These are phyloP conservation scores for Felis catus DNA, from an alignment of 2,113 vertebrate genomes.

Conservation along the genomic window DNA sequence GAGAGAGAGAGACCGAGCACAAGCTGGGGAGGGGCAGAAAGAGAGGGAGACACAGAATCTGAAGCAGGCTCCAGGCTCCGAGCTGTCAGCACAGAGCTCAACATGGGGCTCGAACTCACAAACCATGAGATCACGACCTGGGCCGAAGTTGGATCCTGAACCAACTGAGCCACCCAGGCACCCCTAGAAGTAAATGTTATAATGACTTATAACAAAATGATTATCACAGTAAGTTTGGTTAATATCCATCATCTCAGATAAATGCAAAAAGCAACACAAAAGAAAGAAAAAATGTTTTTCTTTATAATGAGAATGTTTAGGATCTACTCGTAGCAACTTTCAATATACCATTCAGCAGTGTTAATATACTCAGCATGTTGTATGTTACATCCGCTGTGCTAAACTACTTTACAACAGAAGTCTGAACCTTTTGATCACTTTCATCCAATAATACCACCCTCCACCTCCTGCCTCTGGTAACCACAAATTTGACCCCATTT, in stretches of 20 bases:
- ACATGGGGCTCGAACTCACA: too few species aligned
- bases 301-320: neutral
- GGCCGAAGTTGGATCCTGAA: neutral
- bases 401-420: neutral
- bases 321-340: neutral
- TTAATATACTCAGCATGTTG: neutral
- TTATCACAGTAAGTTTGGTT: neutral
- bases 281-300: neutral
- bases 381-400: neutral
- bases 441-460: neutral
- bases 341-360: neutral
- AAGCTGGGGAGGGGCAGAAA: too few species aligned
- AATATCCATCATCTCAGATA: neutral
- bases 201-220: neutral
- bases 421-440: neutral
- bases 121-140: too few species aligned
- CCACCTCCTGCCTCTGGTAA: neutral
- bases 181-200: too few species aligned
- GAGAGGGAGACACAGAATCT: too few species aligned
- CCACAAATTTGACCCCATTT: neutral
- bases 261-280: neutral
- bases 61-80: too few species aligned
- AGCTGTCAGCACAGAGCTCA: too few species aligned
- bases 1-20: too few species aligned
- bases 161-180: neutral